Evolutionary conservation across 1,140 invertebrate species (phyloP), one percentile per base, ranked within the genome.

Genomic region (Cheumatopsyche charites): DNA sequence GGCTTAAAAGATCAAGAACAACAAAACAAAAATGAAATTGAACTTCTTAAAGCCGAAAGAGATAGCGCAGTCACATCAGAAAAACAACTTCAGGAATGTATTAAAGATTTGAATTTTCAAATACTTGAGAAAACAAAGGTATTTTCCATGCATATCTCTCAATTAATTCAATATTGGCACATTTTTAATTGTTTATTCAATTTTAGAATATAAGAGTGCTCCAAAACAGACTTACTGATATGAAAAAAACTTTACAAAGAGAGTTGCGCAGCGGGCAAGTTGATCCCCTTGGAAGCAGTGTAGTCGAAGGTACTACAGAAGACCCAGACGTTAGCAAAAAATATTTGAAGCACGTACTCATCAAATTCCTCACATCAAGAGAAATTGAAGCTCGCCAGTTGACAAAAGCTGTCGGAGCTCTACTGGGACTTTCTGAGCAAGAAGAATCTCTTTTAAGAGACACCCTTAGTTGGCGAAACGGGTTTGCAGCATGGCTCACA

Each of bases 191-290:
- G n/a, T 11, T 66, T 25, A 15, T 23, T 17, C 19, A 66, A 73
- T 82, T 88, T 55, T 80, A 96, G 94, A 91, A 90, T 82, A 91
- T 96, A 75, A 94, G 95, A 84, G 90, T 92, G 43, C 87, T 96
- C 72, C 92, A 96, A 78, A 92, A 96, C 81, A 87, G 93, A 70
- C 82, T 96, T 78, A 86, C 88, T 3, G 94, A 97, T 79, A 90
- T 97, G 86, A 95, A 95, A 79, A 96, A 96, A 80, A 95, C 94
- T 0, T 82, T 97, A 45, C 94, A 96, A 79, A 86, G 90, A 71
- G 94, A 97, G 80, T 80, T 97, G 29, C 90, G 90, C 77, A 85
- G 88, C 78, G 82, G 29, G 79, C 81, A 23, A 19, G 71, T 73
- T 41, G 74, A 75, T 52, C 74, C 74, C 1, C 62, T 75, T 0